A percentile compares a stretch with the other conserved stretches of the same genome.
Conservation (phyloP, 2,888 invertebrate genomes). For the Mythimna lalbum region DNA sequence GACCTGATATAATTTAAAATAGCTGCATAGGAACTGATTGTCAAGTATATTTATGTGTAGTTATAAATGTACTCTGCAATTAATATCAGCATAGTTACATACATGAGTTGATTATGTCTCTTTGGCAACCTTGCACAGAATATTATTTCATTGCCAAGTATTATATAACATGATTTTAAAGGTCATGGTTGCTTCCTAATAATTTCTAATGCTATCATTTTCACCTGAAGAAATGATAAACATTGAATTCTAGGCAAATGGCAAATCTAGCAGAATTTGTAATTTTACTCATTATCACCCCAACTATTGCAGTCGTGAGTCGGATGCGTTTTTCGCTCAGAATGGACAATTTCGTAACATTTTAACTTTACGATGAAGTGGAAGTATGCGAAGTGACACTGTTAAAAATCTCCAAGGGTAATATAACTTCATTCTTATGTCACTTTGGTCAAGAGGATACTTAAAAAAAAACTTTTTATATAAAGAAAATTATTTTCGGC, state of each 20-base stretch:
- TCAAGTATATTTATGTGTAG: slow-evolving; percentile 17
- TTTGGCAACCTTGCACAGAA: slow-evolving; percentile 50
- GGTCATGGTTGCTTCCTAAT: slow-evolving; percentile 37
- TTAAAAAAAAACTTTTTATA: too few relatives aligned
- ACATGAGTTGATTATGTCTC: slow-evolving; percentile 35
- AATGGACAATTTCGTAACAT: not conserved
- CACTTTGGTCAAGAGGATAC: too few relatives aligned
- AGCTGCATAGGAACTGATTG: slow-evolving; percentile 5
- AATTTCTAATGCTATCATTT: slow-evolving; percentile 17
- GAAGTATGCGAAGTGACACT: too few relatives aligned
- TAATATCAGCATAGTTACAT: slow-evolving; percentile 23
- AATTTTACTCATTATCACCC: not conserved
- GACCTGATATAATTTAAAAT: slow-evolving; percentile 26
- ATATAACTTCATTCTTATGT: too few relatives aligned
- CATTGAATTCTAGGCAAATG: not conserved
- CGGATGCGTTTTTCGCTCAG: not conserved
- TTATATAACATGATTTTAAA: slow-evolving; percentile 48
- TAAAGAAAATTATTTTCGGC: too few relatives aligned
- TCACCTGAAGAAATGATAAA: slow-evolving; percentile 1
- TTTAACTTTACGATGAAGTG: not conserved
- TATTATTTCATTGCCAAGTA: slow-evolving; percentile 52
- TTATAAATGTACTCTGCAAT: slow-evolving; percentile 18
- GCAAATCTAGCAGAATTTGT: not conserved
- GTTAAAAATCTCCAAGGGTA: too few relatives aligned
- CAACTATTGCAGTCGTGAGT: not conserved